Evolutionary conservation across 2,113 vertebrate species (phyloP), one percentile per base, ranked within the genome.

Genomic region (Penelope pileata): DNA sequence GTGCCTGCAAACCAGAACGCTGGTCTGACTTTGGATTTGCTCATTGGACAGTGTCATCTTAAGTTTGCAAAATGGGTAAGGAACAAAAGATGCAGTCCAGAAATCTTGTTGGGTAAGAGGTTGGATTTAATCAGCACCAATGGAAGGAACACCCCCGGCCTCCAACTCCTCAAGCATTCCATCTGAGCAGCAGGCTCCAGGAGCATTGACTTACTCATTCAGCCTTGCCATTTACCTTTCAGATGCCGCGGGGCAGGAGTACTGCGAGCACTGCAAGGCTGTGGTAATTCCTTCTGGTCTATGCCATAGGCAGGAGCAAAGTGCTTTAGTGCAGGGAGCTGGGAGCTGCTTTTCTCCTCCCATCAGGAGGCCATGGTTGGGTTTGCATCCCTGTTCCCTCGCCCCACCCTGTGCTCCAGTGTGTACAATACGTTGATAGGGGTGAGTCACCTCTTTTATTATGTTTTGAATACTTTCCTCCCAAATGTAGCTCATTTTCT

Each of bases 361-460:
- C 90, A 56, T 16, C 60, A 48, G 47, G 47, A 43, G 51, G 42
- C 48, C 34, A 58, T 1, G 5, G 6, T 16, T 53, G 74, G 51
- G 32, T 84, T 79, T 84, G 53, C 26, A n/a, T 58, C 83, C 50
- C 45, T 2, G 3, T 62, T 27, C 27, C 48, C 14, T 8, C 2
- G 4, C 43, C 40, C 32, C 59, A 30, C n/a, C 23, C 45, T 70
- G 75, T n/a, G 23, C 76, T 60, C 23, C 45, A 79, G 30, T n/a
- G 38, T 64, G 68, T 72, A 19, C 64, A 47, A 59, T 48, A 29
- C 50, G 78, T 90, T 69, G 77, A 60, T 72, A 74, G 94, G 87
- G 72, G 78, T 91, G 93, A 97, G 43, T 96, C 94, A 93, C 91
- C 70, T 87, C 83, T 91, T 93, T 90, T 96, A 91, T 91, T 80